phyloP scores from a whole-genome alignment of 2,113 vertebrate species.

The Furnarius figulus region DNA sequence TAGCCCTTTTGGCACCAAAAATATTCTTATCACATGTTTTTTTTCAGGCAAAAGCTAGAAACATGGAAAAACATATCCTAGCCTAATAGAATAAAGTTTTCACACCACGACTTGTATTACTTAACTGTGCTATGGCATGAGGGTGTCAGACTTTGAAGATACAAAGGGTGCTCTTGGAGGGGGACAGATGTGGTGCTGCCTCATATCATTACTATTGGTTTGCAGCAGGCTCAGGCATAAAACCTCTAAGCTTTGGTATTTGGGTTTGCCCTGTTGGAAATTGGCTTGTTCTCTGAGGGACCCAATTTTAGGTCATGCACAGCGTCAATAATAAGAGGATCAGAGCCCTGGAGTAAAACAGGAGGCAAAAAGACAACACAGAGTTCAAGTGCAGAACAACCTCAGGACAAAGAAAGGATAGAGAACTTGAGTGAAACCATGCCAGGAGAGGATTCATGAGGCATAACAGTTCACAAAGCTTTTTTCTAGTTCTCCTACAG shows the following conservation, averaged over 20 bases:
- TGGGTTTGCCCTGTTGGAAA: neutral
- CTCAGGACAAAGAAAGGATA: neutral
- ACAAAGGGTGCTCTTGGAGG: neutral
- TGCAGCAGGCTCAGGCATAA: neutral
- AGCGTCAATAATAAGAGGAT: neutral
- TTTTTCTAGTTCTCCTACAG: neutral
- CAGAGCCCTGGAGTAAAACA: neutral
- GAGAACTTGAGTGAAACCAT: neutral
- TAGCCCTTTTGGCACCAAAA: neutral
- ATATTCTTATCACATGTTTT: neutral
- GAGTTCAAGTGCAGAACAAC: neutral
- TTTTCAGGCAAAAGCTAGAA: neutral
- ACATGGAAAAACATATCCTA: neutral
- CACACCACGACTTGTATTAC: neutral
- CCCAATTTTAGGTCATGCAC: neutral
- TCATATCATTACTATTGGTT: neutral
- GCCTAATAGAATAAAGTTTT: neutral
- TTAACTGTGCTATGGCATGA: neutral
- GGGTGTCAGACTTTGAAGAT: neutral
- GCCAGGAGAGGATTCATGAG: neutral
- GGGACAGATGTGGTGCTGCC: neutral
- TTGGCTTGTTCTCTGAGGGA: neutral
- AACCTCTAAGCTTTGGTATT: neutral
- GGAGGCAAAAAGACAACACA: neutral
- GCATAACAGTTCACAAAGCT: neutral